Evolutionary conservation across 64 coral and sea anemone genomes (phyloP).

Genomic region (Actinia tenebrosa): DNA sequence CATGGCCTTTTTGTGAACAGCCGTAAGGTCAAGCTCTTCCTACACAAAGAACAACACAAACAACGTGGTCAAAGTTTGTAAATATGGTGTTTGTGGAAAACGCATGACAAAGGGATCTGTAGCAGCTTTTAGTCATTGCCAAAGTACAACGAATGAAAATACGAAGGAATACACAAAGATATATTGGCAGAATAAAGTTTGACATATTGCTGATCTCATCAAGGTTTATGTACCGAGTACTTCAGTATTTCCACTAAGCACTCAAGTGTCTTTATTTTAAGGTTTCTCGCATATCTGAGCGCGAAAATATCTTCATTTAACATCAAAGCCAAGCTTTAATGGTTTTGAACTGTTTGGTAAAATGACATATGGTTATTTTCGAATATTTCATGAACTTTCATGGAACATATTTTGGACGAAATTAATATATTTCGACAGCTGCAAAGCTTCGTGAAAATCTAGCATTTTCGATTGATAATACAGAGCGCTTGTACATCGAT

Average conservation of each 20-base stretch:
- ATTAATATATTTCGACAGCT: slow-evolving; percentile 11
- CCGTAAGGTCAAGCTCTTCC: slow-evolving; percentile 99
- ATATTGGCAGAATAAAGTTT: background rate
- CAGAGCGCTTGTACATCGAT: background rate
- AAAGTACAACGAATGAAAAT: background rate
- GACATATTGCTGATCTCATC: background rate
- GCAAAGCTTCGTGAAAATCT: background rate
- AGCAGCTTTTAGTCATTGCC: background rate
- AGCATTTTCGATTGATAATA: background rate
- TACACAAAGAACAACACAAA: slow-evolving; percentile 30
- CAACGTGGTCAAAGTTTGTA: slow-evolving; percentile 1
- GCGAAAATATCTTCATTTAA: background rate
- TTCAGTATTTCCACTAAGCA: background rate
- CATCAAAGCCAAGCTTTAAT: background rate
- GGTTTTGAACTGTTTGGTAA: background rate
- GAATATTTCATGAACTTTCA: background rate
- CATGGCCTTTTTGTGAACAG: slow-evolving; percentile 91
- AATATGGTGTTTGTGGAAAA: background rate
- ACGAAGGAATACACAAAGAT: background rate
- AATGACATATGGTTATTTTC: background rate
- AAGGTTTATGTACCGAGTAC: background rate
- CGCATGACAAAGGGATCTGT: background rate
- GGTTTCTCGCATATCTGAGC: background rate
- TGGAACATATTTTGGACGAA: background rate
- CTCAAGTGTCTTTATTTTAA: background rate